Evolutionary conservation across 2,113 vertebrate species (phyloP).

Genomic region (Cavia aperea): DNA sequence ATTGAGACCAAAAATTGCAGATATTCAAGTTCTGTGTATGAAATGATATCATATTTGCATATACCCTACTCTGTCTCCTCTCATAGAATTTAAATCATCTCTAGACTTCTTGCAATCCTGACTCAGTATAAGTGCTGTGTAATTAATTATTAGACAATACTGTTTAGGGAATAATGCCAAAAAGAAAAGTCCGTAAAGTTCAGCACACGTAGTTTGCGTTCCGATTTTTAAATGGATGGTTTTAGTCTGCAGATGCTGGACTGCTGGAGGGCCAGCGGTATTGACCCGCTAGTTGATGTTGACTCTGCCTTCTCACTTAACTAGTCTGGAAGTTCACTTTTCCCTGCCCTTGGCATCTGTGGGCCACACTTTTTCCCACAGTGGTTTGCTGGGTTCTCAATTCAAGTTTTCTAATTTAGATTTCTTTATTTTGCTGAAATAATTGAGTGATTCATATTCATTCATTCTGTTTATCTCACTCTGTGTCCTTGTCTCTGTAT

Average conservation of each 20-base stretch:
- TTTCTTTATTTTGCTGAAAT: slow-evolving; percentile 25
- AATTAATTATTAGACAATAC: too few relatives aligned
- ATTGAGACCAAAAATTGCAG: not conserved
- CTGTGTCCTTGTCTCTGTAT: not conserved
- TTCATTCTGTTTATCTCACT: not conserved
- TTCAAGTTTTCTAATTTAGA: not conserved
- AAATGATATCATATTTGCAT: not conserved
- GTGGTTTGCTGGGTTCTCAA: not conserved
- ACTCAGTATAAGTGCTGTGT: not conserved
- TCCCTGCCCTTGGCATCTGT: too few relatives aligned
- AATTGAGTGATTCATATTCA: not conserved
- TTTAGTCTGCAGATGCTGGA: not conserved
- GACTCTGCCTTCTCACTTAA: too few relatives aligned
- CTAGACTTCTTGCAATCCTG: not conserved
- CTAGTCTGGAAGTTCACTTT: too few relatives aligned
- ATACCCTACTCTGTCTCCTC: not conserved
- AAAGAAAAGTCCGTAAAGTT: not conserved
- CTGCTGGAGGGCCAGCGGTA: too few relatives aligned
- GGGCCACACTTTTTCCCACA: not conserved
- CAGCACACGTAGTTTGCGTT: not conserved
- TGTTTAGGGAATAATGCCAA: not conserved
- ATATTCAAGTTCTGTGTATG: not conserved
- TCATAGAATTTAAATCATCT: not conserved
- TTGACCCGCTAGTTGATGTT: not conserved
- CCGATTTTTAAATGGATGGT: not conserved